A percentile compares a stretch with the other conserved stretches of the same genome.
Evolutionary conservation across 1,140 invertebrate genomes (phyloP).

Genomic region (Glossosoma conforme): DNA sequence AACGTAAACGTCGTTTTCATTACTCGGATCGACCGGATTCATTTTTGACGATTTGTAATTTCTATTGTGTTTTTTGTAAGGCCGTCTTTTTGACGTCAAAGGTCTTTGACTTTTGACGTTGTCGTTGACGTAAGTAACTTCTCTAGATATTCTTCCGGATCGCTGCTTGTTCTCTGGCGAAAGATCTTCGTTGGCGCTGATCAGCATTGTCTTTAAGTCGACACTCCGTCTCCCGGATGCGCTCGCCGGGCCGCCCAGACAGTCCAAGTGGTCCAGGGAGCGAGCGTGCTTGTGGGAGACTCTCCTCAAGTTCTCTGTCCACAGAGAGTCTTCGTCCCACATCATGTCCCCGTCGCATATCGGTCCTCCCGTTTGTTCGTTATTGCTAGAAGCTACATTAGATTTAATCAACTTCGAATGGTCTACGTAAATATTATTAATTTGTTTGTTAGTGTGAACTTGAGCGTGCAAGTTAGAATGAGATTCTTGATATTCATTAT

Average conservation of each 20-base stretch:
- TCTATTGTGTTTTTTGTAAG: conserved; percentile 21
- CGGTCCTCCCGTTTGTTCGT: neutral
- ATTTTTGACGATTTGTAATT: neutral
- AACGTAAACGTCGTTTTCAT: conserved; percentile 57
- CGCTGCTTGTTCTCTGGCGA: conserved; percentile 29
- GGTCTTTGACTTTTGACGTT: conserved; percentile 45
- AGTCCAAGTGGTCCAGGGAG: conserved; percentile 73
- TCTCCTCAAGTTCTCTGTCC: conserved; percentile 71
- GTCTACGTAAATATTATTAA: conserved; percentile 18
- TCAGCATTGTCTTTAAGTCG: conserved; percentile 40
- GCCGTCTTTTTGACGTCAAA: conserved; percentile 16
- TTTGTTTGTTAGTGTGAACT: conserved; percentile 9
- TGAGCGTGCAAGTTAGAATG: neutral
- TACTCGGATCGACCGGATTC: conserved; percentile 14
- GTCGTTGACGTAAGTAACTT: conserved; percentile 71
- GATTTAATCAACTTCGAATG: neutral
- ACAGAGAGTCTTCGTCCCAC: conserved; percentile 78
- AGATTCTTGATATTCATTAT: conserved; percentile 7
- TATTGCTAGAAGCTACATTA: neutral
- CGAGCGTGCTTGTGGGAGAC: conserved; percentile 75
- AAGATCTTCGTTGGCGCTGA: conserved; percentile 30
- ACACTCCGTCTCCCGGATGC: conserved; percentile 34
- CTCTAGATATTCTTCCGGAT: conserved; percentile 52
- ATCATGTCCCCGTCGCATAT: conserved; percentile 58
- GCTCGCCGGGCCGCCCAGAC: conserved; percentile 38